phyloP scores from a whole-genome alignment of 1,140 invertebrate genomes.

The Calephelis nemesis region DNA sequence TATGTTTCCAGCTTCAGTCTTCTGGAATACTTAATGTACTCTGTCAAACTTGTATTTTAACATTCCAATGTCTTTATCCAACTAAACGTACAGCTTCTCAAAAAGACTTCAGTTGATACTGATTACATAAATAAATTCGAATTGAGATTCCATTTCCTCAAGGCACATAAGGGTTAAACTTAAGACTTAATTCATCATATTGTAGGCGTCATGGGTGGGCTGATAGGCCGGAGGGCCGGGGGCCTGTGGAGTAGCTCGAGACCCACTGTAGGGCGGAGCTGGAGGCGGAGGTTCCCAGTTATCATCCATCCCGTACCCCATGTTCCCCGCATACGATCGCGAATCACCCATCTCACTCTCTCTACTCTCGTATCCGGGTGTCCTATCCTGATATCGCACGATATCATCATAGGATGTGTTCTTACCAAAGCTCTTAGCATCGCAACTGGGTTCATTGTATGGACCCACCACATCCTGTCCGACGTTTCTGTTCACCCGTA shows the following conservation, averaged over 20 bases:
- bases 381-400: constrained; percentile 43
- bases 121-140: constrained; percentile 11
- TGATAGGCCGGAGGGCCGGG: constrained; percentile 70
- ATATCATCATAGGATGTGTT: constrained; percentile 48
- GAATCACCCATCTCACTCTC: constrained; percentile 45
- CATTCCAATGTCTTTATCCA: too few relatives aligned
- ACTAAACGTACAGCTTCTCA: too few relatives aligned
- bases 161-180: constrained; percentile 22
- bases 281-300: constrained; percentile 58
- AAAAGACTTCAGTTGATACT: neutral
- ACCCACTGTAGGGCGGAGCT: constrained; percentile 51
- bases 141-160: constrained; percentile 2
- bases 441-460: constrained; percentile 50
- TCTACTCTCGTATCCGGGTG: constrained; percentile 41
- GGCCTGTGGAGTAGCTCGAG: constrained; percentile 60
- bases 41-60: too few relatives aligned
- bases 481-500: constrained; percentile 39
- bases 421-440: constrained; percentile 36
- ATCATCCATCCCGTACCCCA: constrained; percentile 34
- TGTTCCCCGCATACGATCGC: constrained; percentile 39
- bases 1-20: neutral
- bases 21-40: too few relatives aligned
- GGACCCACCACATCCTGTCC: constrained; percentile 66
- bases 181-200: constrained; percentile 38
- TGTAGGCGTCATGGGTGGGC: constrained; percentile 46